A percentile compares a stretch with the other conserved stretches of the same genome.
Conservation (phyloP, 2,888 invertebrate species). For the Amblyteles armatorius region DNA sequence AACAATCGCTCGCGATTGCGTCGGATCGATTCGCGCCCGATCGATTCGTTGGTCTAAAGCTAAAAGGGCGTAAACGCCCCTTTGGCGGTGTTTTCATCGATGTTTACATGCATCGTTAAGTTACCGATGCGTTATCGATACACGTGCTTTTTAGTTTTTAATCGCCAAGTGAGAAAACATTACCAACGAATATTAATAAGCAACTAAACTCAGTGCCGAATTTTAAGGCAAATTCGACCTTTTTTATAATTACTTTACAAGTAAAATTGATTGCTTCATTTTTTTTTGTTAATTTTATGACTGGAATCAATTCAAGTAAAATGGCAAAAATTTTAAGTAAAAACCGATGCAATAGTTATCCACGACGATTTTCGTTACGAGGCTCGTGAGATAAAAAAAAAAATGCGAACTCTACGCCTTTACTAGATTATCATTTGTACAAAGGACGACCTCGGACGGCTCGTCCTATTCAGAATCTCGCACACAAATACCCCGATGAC, state of each 20-base stretch:
- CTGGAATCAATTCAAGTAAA: background rate
- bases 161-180: no score
- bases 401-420: background rate
- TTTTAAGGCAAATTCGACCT: no score
- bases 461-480: constrained; percentile 12
- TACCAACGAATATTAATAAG: no score
- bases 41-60: no score
- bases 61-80: no score
- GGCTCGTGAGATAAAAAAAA: constrained; percentile 1
- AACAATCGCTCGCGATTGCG: background rate
- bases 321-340: background rate
- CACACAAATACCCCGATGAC: constrained; percentile 14
- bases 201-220: no score
- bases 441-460: constrained; percentile 7
- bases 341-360: background rate
- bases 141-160: no score
- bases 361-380: background rate
- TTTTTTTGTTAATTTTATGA: background rate
- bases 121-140: no score
- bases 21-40: background rate
- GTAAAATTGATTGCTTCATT: no score
- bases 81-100: no score
- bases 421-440: background rate
- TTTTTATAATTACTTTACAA: no score
- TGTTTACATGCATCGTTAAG: no score